These are phyloP conservation scores for Cremastinae sp. DNA, from an alignment of 2,888 invertebrate genomes.

Conservation along the genomic window DNA sequence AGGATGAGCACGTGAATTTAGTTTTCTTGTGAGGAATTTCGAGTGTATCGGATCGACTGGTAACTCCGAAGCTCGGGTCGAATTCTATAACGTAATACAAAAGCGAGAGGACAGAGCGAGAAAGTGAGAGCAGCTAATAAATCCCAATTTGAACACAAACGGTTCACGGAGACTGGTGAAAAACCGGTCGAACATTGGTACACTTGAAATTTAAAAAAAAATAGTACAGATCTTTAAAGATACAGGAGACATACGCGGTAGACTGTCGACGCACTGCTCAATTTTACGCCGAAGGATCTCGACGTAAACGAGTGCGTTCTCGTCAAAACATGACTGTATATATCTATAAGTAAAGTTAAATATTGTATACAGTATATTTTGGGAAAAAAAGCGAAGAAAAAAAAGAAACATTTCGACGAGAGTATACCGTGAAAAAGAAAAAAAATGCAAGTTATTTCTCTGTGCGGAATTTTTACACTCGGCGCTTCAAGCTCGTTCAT, in stretches of 20 bases:
- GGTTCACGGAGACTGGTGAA: slow-evolving; percentile 65
- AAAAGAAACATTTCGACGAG: slow-evolving; percentile 71
- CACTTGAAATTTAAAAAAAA: slow-evolving; percentile 42
- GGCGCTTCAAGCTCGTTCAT: slow-evolving; percentile 31
- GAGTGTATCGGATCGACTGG: slow-evolving; percentile 67
- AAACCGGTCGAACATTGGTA: slow-evolving; percentile 29
- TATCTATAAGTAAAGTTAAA: slow-evolving; percentile 79
- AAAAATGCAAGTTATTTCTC: slow-evolving; percentile 26
- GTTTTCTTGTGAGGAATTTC: slow-evolving; percentile 60
- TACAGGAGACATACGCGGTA: slow-evolving; percentile 70
- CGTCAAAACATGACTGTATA: slow-evolving; percentile 76
- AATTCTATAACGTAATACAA: slow-evolving; percentile 68
- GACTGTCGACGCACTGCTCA: slow-evolving; percentile 76
- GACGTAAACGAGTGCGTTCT: slow-evolving; percentile 74
- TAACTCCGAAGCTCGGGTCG: slow-evolving; percentile 71
- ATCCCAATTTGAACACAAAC: slow-evolving; percentile 47
- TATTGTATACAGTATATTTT: slow-evolving; percentile 80
- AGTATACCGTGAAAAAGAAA: slow-evolving; percentile 71
- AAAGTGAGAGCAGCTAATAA: slow-evolving; percentile 37
- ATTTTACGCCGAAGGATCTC: slow-evolving; percentile 71
- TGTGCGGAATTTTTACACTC: slow-evolving; percentile 49
- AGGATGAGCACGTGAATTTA: slow-evolving; percentile 49
- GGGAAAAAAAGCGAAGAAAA: slow-evolving; percentile 65
- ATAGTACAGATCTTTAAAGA: slow-evolving; percentile 66
- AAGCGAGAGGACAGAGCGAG: slow-evolving; percentile 60